phyloP scores from a whole-genome alignment of 2,797 vertebrate genomes.

The Diplodus sargus region DNA sequence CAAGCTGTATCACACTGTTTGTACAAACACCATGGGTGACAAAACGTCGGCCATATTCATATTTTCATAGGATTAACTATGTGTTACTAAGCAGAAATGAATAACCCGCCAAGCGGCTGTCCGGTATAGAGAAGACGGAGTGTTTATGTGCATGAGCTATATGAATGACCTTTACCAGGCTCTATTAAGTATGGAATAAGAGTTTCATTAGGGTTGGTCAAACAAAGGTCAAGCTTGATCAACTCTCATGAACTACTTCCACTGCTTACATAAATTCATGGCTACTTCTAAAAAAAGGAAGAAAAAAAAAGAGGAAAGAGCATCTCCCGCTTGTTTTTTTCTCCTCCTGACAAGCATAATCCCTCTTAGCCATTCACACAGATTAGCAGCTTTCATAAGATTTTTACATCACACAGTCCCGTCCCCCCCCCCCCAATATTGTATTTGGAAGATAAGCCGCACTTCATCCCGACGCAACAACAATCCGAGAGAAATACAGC shows the following conservation, averaged over 20 bases:
- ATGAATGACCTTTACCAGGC: slow-evolving; percentile 52
- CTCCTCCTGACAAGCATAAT: slow-evolving; percentile 75
- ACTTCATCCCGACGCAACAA: slow-evolving; percentile 62
- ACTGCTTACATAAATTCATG: slow-evolving; percentile 53
- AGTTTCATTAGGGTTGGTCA: slow-evolving; percentile 55
- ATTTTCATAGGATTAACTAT: slow-evolving; percentile 69
- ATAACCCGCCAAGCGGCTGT: slow-evolving; percentile 41
- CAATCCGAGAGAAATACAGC: slow-evolving; percentile 43
- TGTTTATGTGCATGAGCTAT: slow-evolving; percentile 33
- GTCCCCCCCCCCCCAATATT: slow-evolving; percentile 61
- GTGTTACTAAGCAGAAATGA: slow-evolving; percentile 65
- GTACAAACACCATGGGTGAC: slow-evolving; percentile 42
- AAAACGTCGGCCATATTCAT: slow-evolving; percentile 49
- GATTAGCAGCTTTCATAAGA: slow-evolving; percentile 81
- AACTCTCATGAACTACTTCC: slow-evolving; percentile 41
- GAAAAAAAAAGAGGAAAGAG: slow-evolving; percentile 33
- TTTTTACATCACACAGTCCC: slow-evolving; percentile 71
- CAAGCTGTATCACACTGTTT: slow-evolving; percentile 31
- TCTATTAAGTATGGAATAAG: slow-evolving; percentile 46
- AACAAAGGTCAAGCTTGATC: slow-evolving; percentile 65
- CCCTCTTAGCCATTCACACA: slow-evolving; percentile 71
- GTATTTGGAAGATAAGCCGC: slow-evolving; percentile 73
- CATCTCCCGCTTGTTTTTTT: slow-evolving; percentile 53
- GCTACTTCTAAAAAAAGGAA: slow-evolving; percentile 22
- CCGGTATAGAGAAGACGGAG: slow-evolving; percentile 21